Evolutionary conservation across 2,888 invertebrate genomes (phyloP), one percentile per base, ranked within the genome.

Genomic region (Nudaria mundana): DNA sequence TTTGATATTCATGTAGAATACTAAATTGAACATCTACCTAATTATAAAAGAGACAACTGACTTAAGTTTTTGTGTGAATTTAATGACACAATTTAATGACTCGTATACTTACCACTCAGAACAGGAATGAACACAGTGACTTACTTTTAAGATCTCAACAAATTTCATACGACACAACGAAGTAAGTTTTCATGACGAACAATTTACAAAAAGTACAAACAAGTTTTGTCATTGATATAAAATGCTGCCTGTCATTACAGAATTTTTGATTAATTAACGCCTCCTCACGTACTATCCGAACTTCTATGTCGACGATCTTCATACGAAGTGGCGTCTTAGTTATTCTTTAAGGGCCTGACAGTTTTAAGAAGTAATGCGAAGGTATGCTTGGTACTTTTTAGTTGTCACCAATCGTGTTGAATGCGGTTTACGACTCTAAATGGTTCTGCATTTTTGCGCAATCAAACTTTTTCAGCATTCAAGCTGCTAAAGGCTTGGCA

Each of bases 321-420:
- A 45, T 39, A 34, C 26, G 11, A 41, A 31, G 35, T 40, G 44
- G 32, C 37, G 42, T 30, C 35, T 45, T 45, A 53, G 49, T 48
- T 56, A 56, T 58, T 53, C 44, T 40, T 36, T 40, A 51, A 58
- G 34, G 44, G 44, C 38, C 35, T 36, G 44, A 11, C 18, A 14
- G 48, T 37, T 45, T 43, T 46, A 59, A 59, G 49, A 55, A 54
- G 47, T 50, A 44, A 50, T n/a, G n/a, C n/a, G 71, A 75, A 74
- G 71, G 78, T 74, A 79, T 76, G 74, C 66, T 55, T 64, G 64
- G 63, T 44, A 37, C 37, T 15, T 40, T 35, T 52, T 59, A 55
- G 40, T 43, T 52, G 66, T 66, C 79, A 75, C 77, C 63, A 62
- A 41, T 52, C 65, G 80, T 68, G 80, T 71, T 62, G 66, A 63